A percentile compares a stretch with the other conserved stretches of the same genome.
Conservation (phyloP, 1,140 invertebrate genomes). For the Heliconius hewitsoni region DNA sequence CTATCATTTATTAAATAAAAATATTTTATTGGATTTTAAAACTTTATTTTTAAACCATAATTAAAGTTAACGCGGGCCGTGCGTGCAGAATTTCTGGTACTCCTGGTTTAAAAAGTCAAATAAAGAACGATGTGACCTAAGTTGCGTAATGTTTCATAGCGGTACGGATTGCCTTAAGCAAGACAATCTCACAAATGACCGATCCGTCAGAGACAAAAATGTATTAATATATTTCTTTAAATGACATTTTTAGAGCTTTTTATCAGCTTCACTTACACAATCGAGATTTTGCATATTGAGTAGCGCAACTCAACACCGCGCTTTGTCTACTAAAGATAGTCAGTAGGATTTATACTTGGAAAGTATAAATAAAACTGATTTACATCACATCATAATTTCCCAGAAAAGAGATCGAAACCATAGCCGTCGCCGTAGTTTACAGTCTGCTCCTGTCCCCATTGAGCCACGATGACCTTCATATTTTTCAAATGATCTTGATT, state of each 20-base stretch:
- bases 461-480: too few relatives aligned
- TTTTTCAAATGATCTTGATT: too few relatives aligned
- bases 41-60: background rate
- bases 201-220: conserved; percentile 35
- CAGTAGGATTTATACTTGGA: too few relatives aligned
- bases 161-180: conserved; percentile 52
- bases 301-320: too few relatives aligned
- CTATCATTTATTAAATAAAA: background rate
- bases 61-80: background rate
- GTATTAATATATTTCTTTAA: background rate
- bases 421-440: too few relatives aligned
- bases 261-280: too few relatives aligned
- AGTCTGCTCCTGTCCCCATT: too few relatives aligned
- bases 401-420: too few relatives aligned
- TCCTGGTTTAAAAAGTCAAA: background rate
- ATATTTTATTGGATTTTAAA: background rate
- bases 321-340: too few relatives aligned
- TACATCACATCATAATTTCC: too few relatives aligned
- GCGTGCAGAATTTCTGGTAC: background rate
- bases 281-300: too few relatives aligned
- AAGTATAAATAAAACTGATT: too few relatives aligned
- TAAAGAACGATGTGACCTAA: conserved; percentile 46
- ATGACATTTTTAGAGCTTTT: background rate
- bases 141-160: conserved; percentile 52
- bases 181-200: conserved; percentile 62